These are phyloP conservation scores for Deilephila porcellus DNA, from an alignment of 2,888 invertebrate genomes.

Conservation along the genomic window DNA sequence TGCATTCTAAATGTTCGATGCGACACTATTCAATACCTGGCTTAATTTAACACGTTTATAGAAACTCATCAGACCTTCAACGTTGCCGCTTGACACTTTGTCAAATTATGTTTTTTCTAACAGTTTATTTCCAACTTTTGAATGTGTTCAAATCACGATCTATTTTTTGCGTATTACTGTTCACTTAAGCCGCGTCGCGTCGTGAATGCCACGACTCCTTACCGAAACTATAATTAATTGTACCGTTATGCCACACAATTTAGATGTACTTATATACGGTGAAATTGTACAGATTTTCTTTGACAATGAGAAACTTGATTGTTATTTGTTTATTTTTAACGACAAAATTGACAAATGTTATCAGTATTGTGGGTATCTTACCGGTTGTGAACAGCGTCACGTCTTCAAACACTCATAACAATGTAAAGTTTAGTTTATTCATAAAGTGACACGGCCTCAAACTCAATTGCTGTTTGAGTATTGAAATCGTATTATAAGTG, in stretches of 20 bases:
- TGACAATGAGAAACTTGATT: slow-evolving; percentile 66
- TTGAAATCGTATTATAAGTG: slow-evolving; percentile 43
- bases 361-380: slow-evolving; percentile 31
- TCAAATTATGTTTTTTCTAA: slow-evolving; percentile 57
- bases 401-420: not conserved
- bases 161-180: slow-evolving; percentile 71
- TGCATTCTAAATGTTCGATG: slow-evolving; percentile 33
- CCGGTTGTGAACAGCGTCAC: not conserved
- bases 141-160: slow-evolving; percentile 72
- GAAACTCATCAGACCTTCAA: slow-evolving; percentile 33
- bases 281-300: slow-evolving; percentile 56
- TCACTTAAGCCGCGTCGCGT: slow-evolving; percentile 69
- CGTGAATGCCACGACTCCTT: slow-evolving; percentile 77
- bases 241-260: slow-evolving; percentile 76
- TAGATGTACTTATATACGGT: slow-evolving; percentile 60
- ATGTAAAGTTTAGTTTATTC: slow-evolving; percentile 29
- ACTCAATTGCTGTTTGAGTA: slow-evolving; percentile 1
- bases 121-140: slow-evolving; percentile 60
- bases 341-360: slow-evolving; percentile 44
- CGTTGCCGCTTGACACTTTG: slow-evolving; percentile 49
- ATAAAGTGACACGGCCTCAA: not conserved
- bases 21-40: slow-evolving; percentile 31
- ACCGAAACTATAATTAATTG: slow-evolving; percentile 77
- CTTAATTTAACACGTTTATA: slow-evolving; percentile 33
- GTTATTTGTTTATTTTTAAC: slow-evolving; percentile 64